Evolutionary conservation across 2,113 vertebrate species (phyloP).

Genomic region (Amphiprion percula): DNA sequence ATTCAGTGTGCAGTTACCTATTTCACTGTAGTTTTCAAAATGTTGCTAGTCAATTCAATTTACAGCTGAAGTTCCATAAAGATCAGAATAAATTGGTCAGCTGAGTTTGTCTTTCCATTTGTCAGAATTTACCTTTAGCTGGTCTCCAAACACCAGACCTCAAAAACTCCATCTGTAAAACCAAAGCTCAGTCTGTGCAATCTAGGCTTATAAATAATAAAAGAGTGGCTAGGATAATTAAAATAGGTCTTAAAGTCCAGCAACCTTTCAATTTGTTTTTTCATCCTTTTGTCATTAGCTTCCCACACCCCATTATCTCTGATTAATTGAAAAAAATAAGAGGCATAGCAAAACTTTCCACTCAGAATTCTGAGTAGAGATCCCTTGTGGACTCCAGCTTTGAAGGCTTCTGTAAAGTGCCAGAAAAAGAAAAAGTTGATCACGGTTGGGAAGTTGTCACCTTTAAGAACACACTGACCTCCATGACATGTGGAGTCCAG

Average conservation of each 20-base stretch:
- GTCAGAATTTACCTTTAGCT: neutral
- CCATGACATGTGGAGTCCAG: constrained; percentile 27
- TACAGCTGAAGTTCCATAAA: too few relatives aligned
- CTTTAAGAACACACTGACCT: constrained; percentile 48
- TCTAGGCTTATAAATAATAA: constrained; percentile 12
- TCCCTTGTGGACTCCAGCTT: constrained; percentile 9
- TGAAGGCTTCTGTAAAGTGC: constrained; percentile 13
- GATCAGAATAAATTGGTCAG: too few relatives aligned
- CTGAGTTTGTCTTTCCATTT: too few relatives aligned
- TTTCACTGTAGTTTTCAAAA: neutral
- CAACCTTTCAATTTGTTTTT: neutral
- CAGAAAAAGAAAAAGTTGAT: constrained; percentile 17
- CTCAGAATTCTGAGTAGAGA: neutral
- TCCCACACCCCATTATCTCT: neutral
- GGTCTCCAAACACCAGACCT: constrained; percentile 14
- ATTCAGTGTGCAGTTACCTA: neutral
- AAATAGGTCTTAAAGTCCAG: neutral
- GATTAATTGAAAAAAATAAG: neutral
- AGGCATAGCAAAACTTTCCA: neutral
- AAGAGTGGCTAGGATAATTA: neutral
- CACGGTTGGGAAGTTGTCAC: constrained; percentile 11
- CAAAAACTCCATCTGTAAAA: neutral
- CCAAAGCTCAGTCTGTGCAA: neutral
- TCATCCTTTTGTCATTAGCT: neutral
- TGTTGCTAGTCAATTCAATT: too few relatives aligned